Evolutionary conservation across 2,797 vertebrate species (phyloP).

Genomic region (Takifugu rubripes): DNA sequence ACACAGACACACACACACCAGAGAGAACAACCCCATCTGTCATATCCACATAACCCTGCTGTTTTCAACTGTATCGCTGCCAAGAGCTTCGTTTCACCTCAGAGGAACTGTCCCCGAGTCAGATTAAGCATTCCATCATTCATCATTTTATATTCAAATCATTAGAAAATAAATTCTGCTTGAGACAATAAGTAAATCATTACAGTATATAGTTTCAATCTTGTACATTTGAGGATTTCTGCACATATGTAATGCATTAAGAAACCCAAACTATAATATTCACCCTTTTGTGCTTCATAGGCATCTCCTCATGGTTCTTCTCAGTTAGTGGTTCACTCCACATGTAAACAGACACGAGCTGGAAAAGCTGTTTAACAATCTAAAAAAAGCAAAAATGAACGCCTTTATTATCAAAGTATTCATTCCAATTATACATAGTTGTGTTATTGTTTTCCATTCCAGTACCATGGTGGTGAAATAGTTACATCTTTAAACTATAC

Average conservation of each 20-base stretch:
- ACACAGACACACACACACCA: background rate
- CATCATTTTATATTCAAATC: background rate
- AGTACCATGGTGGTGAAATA: background rate
- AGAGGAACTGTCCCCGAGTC: background rate
- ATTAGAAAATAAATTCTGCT: no score
- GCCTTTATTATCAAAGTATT: background rate
- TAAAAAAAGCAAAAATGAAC: constrained; percentile 32
- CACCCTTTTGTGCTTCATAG: constrained; percentile 63
- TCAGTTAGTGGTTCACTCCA: constrained; percentile 78
- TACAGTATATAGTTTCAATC: background rate
- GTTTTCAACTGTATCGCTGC: constrained; percentile 30
- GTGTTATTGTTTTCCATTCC: background rate
- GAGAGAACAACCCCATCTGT: constrained; percentile 44
- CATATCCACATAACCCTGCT: constrained; percentile 26
- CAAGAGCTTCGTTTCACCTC: constrained; percentile 25
- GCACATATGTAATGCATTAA: background rate
- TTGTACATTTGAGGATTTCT: no score
- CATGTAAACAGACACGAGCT: constrained; percentile 77
- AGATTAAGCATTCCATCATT: constrained; percentile 6
- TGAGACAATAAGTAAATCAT: background rate
- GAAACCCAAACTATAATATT: constrained; percentile 10
- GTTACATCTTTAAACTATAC: constrained; percentile 44
- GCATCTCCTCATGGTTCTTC: constrained; percentile 49
- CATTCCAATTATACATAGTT: background rate
- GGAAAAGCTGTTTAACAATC: constrained; percentile 79